These are phyloP conservation scores for Bufo bufo DNA, from an alignment of 2,113 vertebrate genomes.

Conservation along the genomic window DNA sequence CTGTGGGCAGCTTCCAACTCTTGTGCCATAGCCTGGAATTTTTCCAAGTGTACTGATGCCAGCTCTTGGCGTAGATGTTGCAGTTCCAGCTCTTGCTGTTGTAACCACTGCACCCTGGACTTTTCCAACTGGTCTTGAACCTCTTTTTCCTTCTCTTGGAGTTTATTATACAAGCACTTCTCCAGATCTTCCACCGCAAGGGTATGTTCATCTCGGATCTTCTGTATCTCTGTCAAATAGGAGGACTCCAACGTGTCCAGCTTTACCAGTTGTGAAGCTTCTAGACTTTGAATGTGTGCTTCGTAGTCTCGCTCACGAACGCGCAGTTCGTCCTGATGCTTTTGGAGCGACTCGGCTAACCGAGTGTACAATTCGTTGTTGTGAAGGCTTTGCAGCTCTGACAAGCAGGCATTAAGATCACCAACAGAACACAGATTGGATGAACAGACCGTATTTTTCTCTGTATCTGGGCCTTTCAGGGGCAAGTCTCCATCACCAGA, in stretches of 20 bases:
- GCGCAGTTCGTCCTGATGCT: constrained; percentile 72
- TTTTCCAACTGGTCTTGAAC: constrained; percentile 60
- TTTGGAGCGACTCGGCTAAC: constrained; percentile 65
- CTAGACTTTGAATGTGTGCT: constrained; percentile 75
- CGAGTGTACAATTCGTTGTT: constrained; percentile 68
- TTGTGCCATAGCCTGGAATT: constrained; percentile 74
- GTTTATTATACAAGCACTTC: constrained; percentile 64
- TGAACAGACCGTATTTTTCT: constrained; percentile 3
- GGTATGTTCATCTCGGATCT: constrained; percentile 70
- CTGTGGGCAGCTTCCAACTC: constrained; percentile 76
- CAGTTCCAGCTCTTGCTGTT: constrained; percentile 69
- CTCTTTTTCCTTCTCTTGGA: constrained; percentile 65
- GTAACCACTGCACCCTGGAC: constrained; percentile 66
- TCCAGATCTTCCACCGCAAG: constrained; percentile 71
- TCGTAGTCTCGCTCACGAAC: constrained; percentile 75
- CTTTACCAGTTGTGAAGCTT: constrained; percentile 78
- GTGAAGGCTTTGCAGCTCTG: constrained; percentile 70
- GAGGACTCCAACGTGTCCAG: constrained; percentile 85
- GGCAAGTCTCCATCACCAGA: constrained; percentile 57
- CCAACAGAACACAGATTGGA: constrained; percentile 65
- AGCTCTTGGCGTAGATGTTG: constrained; percentile 70
- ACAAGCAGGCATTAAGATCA: constrained; percentile 61
- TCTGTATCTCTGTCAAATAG: constrained; percentile 84
- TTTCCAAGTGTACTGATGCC: constrained; percentile 73
- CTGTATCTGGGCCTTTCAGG: constrained; percentile 63